These are phyloP conservation scores for Diplolepis rosae DNA, from an alignment of 2,888 invertebrate genomes.

Conservation along the genomic window DNA sequence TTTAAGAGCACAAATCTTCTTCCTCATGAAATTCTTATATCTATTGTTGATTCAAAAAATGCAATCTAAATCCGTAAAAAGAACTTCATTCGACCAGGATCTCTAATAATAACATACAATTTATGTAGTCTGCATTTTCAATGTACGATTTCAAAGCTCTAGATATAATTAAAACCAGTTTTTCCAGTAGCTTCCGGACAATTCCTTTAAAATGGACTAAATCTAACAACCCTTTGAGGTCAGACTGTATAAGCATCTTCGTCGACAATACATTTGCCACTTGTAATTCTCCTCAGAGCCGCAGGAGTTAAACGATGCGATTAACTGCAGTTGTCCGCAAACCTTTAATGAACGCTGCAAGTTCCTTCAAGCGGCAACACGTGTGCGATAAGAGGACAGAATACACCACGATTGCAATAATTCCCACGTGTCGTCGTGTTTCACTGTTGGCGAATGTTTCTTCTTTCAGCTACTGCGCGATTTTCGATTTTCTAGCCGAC, in stretches of 20 bases:
- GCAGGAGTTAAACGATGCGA: conserved; percentile 24
- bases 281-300: not conserved
- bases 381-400: conserved; percentile 28
- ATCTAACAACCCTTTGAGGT: not conserved
- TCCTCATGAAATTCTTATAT: too few relatives aligned
- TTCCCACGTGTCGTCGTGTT: conserved; percentile 24
- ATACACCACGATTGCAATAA: conserved; percentile 23
- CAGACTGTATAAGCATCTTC: not conserved
- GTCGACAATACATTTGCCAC: conserved; percentile 20
- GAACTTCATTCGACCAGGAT: too few relatives aligned
- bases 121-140: too few relatives aligned
- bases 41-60: too few relatives aligned
- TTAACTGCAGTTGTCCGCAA: conserved; percentile 25
- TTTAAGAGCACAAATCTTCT: too few relatives aligned
- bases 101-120: too few relatives aligned
- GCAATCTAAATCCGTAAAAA: too few relatives aligned
- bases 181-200: not conserved
- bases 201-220: not conserved
- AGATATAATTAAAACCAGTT: not conserved
- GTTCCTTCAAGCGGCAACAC: conserved; percentile 20
- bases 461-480: not conserved
- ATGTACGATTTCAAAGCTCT: not conserved
- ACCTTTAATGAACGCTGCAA: conserved; percentile 27
- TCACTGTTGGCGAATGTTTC: not conserved
- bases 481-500: conserved; percentile 6